Evolutionary conservation across 2,113 vertebrate genomes (phyloP).

Genomic region (Peromyscus maniculatus): DNA sequence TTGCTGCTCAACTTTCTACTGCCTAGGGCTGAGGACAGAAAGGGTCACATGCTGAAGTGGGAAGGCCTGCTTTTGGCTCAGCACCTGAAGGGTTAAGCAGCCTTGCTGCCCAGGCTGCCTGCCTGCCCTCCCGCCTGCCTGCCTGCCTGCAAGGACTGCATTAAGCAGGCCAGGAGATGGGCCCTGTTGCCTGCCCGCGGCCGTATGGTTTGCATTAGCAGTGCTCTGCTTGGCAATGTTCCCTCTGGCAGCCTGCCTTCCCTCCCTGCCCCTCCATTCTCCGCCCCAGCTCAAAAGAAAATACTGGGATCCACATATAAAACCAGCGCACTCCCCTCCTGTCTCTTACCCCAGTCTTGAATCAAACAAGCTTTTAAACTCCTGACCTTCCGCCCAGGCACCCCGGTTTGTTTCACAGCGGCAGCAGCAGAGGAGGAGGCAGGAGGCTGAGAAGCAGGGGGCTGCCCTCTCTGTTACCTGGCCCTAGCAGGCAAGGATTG

Average conservation of each 20-base stretch:
- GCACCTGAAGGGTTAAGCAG: constrained; percentile 87
- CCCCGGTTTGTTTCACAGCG: constrained; percentile 54
- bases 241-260: constrained; percentile 87
- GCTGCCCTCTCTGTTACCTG: not conserved
- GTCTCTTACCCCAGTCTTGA: constrained; percentile 80
- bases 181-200: constrained; percentile 67
- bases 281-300: constrained; percentile 81
- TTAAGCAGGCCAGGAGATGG: constrained; percentile 86
- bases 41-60: not conserved
- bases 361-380: constrained; percentile 85
- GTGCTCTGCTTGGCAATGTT: constrained; percentile 89
- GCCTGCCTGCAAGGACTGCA: constrained; percentile 82
- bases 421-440: not conserved
- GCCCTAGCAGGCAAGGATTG: not conserved
- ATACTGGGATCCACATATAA: constrained; percentile 79
- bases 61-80: not conserved
- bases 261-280: constrained; percentile 80
- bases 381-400: constrained; percentile 85
- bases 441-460: not conserved
- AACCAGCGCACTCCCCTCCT: constrained; percentile 77
- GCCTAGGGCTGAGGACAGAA: not conserved
- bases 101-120: constrained; percentile 78
- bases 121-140: not conserved
- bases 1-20: not conserved
- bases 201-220: constrained; percentile 93